Base-by-base conservation (phyloP, 2,113 vertebrate genomes). In the Alethe castanea region DNA sequence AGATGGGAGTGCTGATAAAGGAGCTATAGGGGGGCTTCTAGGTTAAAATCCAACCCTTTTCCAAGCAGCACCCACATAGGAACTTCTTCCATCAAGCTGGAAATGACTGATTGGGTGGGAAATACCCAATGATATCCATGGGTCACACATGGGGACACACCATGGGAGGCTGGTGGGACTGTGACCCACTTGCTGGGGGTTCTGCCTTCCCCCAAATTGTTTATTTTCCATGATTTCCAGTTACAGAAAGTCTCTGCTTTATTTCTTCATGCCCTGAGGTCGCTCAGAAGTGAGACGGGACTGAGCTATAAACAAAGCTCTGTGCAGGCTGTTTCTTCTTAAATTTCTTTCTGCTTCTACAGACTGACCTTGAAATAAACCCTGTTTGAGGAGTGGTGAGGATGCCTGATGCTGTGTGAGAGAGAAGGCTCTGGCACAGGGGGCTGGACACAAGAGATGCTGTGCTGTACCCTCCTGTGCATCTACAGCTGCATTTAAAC, bases 251-350 rank as follows among this genome's bases (percentile, higher is more conserved):
- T 59, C 54, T 89, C 31, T 89, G 83, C 87, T 88, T 93, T 88
- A 74, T 92, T 94, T 95, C 95, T 59, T 45, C 87, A 35, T 18
- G n/a, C 56, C 82, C 88, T 0, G 14, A 80, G 92, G 93, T 93
- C 8, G 0, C 54, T 81, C 50, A 72, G 42, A 38, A 88, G 86
- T 36, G 56, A 86, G 70, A 42, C 0, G 0, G 59, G 66, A 54
- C 48, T 87, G 61, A 66, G 60, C 74, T 94, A 62, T 95, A 94
- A 97, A 96, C 92, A 96, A 97, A 95, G 38, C 66, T 66, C 52
- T 19, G 12, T 54, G 65, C 88, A 85, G 35, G 53, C 92, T 94
- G 38, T 85, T 88, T 61, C 84, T 96, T 53, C 36, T 59, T 38
- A 57, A 66, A 50, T 70, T 91, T 53, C 8, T 81, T 83, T 84